Base-by-base conservation (phyloP, 2,888 invertebrate species). In the Rhopalosiphum nymphaeae region DNA sequence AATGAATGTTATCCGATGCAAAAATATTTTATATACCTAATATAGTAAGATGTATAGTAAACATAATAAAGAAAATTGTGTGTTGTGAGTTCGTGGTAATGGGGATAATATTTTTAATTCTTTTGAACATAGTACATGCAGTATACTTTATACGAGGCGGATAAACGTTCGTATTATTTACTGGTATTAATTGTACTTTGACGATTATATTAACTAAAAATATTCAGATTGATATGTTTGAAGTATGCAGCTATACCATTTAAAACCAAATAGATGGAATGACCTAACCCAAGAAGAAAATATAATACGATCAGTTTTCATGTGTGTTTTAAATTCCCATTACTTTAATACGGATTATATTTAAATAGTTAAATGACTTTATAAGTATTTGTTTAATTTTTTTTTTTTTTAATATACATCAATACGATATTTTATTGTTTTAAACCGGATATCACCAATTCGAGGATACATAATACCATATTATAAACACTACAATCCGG, bases 381-480 rank as follows among this genome's bases (percentile, higher is more conserved):
- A 53, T 36, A 42, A 36, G 21, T 21, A 36, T 36, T 78, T 9
- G 21, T 78, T 78, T 78, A n/a, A 67, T n/a, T 29, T 61, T 61
- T 29, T 61, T 29, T 61, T 67, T 67, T 16, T 67, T 67, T 67
- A 67, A 16, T n/a, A 67, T n/a, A 67, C 67, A 16, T n/a, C 67
- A 16, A 67, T 67, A 16, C n/a, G n/a, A 67, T n/a, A n/a, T 36
- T 67, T n/a, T 67, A 67, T 67, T n/a, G 16, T n/a, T 67, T n/a
- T 67, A 67, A 67, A n/a, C 67, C n/a, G 16, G 67, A n/a, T 67
- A 67, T 67, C n/a, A n/a, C 67, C 67, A n/a, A 67, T 67, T 67
- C 67, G 67, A 53, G 53, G 13, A 4, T n/a, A 61, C 11, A n/a
- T 21, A 0, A 53, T 13, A 53, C 49, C 13, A 53, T 53, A 16